These are phyloP conservation scores for Mus spretus DNA, from an alignment of 2,797 vertebrate genomes.

Conservation along the genomic window DNA sequence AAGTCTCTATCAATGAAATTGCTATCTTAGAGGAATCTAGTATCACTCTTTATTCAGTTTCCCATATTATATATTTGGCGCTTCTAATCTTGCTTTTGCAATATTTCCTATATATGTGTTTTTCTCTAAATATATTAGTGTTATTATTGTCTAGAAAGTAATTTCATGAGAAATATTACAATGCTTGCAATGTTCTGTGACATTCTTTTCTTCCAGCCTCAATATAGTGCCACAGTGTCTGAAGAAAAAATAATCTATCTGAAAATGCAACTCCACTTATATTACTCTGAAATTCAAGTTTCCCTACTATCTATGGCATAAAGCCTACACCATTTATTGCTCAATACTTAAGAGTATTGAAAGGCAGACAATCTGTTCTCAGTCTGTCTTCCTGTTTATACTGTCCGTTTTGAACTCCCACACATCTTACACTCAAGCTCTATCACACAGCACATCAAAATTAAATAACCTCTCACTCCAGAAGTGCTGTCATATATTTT, in stretches of 20 bases:
- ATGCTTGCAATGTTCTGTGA: not conserved
- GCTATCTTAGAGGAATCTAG: not conserved
- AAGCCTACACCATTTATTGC: not conserved
- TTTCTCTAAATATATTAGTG: not conserved
- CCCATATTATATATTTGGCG: not conserved
- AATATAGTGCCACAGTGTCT: not conserved
- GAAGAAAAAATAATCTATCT: not conserved
- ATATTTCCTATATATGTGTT: not conserved
- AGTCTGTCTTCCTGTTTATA: not conserved
- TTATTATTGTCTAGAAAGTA: not conserved
- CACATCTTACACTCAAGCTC: slow-evolving; percentile 42
- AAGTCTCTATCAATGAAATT: not conserved
- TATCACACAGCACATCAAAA: not conserved
- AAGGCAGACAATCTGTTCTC: not conserved
- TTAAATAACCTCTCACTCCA: slow-evolving; percentile 18
- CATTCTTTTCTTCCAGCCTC: not conserved
- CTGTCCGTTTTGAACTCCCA: not conserved
- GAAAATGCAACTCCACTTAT: slow-evolving; percentile 34
- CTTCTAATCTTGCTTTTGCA: slow-evolving; percentile 28
- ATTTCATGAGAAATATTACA: slow-evolving; percentile 18
- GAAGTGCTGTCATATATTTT: slow-evolving; percentile 26
- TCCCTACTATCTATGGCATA: not conserved
- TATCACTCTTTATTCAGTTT: slow-evolving; percentile 18
- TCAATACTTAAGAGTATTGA: not conserved
- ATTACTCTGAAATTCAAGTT: not conserved